These are phyloP conservation scores for Aporophyla nigra DNA, from an alignment of 2,888 invertebrate species.

Conservation along the genomic window DNA sequence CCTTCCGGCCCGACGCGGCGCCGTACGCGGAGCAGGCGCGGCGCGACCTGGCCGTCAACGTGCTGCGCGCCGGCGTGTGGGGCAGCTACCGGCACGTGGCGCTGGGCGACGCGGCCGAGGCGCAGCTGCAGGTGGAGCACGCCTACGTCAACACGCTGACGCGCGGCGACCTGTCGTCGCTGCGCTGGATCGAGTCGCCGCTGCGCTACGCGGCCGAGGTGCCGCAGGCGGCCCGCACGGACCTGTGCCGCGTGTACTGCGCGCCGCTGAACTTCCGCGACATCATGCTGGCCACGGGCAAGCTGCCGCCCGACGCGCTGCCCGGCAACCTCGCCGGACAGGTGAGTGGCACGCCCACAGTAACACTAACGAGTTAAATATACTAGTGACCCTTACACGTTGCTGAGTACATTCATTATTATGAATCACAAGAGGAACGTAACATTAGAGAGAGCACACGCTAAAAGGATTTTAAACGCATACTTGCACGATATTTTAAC, in stretches of 20 bases:
- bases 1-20: slow-evolving; percentile 91
- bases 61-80: slow-evolving; percentile 95
- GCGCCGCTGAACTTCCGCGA: slow-evolving; percentile 99
- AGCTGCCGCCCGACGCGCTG: slow-evolving; percentile 98
- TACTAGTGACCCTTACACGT: background rate
- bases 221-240: slow-evolving; percentile 87
- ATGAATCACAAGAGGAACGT: no score
- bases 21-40: slow-evolving; percentile 92
- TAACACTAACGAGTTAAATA: background rate
- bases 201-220: slow-evolving; percentile 81
- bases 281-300: slow-evolving; percentile 99
- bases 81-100: slow-evolving; percentile 96
- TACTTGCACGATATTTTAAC: no score
- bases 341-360: slow-evolving; percentile 74
- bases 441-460: no score
- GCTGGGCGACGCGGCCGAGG: slow-evolving; percentile 87
- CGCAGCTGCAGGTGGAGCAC: slow-evolving; percentile 93
- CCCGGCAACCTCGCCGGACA: slow-evolving; percentile 95
- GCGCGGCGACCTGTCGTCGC: slow-evolving; percentile 98
- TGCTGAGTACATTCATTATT: background rate
- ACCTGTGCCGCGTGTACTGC: slow-evolving; percentile 97
- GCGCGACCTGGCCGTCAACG: slow-evolving; percentile 96
- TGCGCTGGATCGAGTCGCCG: slow-evolving; percentile 97
- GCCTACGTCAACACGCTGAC: slow-evolving; percentile 98
- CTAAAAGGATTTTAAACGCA: no score